Percentiles rank a stretch among this genome's conserved stretches.
Conservation (phyloP, 2,888 invertebrate genomes). For the Rutpela maculata region DNA sequence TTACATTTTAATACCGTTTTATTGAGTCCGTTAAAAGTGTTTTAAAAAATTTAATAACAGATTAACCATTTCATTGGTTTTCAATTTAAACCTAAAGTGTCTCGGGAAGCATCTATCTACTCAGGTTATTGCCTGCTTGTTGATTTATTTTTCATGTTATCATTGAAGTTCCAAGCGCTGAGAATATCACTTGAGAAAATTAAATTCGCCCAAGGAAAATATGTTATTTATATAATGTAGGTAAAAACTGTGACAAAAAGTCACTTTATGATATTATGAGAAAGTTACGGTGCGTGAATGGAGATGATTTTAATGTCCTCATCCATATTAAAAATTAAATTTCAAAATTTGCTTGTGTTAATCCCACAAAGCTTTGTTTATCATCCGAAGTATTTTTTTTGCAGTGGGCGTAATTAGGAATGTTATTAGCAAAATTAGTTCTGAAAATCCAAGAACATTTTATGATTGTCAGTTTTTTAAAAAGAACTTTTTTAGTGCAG, state of each 20-base stretch:
- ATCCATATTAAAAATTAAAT: neutral
- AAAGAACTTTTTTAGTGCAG: too few species aligned
- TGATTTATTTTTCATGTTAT: constrained; percentile 38
- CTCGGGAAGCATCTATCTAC: constrained; percentile 19
- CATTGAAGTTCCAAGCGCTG: constrained; percentile 14
- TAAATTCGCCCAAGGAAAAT: constrained; percentile 38
- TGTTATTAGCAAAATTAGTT: too few species aligned
- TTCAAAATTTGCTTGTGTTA: neutral
- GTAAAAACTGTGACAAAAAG: constrained; percentile 33
- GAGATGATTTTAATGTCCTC: constrained; percentile 9
- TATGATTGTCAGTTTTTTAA: too few species aligned
- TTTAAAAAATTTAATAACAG: constrained; percentile 33
- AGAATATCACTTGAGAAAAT: constrained; percentile 39
- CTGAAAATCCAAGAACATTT: too few species aligned
- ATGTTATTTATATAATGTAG: constrained; percentile 35
- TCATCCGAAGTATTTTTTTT: neutral
- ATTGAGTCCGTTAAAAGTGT: neutral
- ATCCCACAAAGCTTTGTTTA: neutral
- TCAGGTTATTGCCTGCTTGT: constrained; percentile 38
- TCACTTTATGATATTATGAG: constrained; percentile 28
- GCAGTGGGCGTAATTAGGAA: too few species aligned
- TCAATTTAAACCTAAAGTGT: constrained; percentile 28
- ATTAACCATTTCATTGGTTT: constrained; percentile 40
- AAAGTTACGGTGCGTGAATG: constrained; percentile 1
- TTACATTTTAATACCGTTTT: constrained; percentile 13